Percentiles rank a stretch among this genome's conserved stretches.
Conservation (phyloP, 2,113 vertebrate genomes). For the Tragulus kanchil region DNA sequence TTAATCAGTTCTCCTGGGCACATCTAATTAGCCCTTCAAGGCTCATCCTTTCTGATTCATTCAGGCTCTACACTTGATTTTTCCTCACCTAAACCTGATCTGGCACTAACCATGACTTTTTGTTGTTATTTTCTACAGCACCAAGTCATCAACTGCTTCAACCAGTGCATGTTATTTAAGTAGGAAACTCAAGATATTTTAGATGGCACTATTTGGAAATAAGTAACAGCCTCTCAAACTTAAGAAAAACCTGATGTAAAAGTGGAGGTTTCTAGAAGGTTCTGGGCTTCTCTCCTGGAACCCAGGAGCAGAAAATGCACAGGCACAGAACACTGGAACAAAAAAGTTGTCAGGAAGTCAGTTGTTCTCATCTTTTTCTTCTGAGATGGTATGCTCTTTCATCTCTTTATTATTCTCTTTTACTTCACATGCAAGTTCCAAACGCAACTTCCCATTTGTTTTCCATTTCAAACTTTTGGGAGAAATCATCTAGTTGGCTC, state of each 20-base stretch:
- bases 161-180: not conserved
- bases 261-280: not conserved
- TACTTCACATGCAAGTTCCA: not conserved
- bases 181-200: not conserved
- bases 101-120: not conserved
- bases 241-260: not conserved
- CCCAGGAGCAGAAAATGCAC: not conserved
- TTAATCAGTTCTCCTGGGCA: not conserved
- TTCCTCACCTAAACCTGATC: not conserved
- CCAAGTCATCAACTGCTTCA: constrained; percentile 28
- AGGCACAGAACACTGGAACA: not conserved
- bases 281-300: not conserved
- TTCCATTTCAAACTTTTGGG: not conserved
- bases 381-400: not conserved
- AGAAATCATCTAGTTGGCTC: constrained; percentile 12
- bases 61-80: not conserved
- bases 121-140: constrained; percentile 2
- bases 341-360: not conserved
- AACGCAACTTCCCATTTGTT: not conserved
- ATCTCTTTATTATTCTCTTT: not conserved
- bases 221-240: not conserved
- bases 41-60: not conserved
- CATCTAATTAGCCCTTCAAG: not conserved
- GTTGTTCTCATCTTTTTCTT: not conserved
- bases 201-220: not conserved